Base-by-base conservation (phyloP, 2,797 vertebrate genomes). In the Semotilus atromaculatus region DNA sequence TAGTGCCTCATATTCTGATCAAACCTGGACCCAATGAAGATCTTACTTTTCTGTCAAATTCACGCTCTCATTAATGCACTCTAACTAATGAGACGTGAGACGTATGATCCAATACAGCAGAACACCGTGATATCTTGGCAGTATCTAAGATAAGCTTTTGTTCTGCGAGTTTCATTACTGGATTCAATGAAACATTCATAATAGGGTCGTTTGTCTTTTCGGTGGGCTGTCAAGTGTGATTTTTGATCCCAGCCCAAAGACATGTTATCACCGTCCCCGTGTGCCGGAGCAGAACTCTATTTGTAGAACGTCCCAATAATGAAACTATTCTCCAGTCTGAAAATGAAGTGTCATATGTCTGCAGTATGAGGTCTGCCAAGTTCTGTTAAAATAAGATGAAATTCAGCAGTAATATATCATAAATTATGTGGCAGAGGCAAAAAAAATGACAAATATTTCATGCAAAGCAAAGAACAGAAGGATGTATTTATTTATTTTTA, bases 91-190 rank as follows among this genome's bases (percentile, higher is more conserved):
- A 75, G 67, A 89, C 26, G 29, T 81, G 81, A 75, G 67, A 87
- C 31, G 29, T 34, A 51, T 78, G 80, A 75, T 85, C 71, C 34
- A 16, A 64, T 0, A 81, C 53, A 53, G 40, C 31, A 45, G 40
- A n/a, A 83, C 80, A 72, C 66, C 21, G 55, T 78, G 43, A 68
- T 77, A 81, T 87, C 80, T 82, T 77, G 73, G 29, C 83, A 66
- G 72, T 16, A 34, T 60, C 66, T 81, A 1, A 55, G 58, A 81
- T 71, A 72, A 81, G 80, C 72, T 77, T 80, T 88, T 87, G 64
- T 85, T 36, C 83, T 23, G 76, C 53, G 77, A 51, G 62, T 74
- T 85, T 89, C 83, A 89, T 87, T 83, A 89, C 58, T 67, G 71
- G 83, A 74, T 71, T 75, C 64, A 71, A 3, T 81, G 66, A 73